Evolutionary conservation across 2,888 invertebrate genomes (phyloP).

Genomic region (Amiota mariae): DNA sequence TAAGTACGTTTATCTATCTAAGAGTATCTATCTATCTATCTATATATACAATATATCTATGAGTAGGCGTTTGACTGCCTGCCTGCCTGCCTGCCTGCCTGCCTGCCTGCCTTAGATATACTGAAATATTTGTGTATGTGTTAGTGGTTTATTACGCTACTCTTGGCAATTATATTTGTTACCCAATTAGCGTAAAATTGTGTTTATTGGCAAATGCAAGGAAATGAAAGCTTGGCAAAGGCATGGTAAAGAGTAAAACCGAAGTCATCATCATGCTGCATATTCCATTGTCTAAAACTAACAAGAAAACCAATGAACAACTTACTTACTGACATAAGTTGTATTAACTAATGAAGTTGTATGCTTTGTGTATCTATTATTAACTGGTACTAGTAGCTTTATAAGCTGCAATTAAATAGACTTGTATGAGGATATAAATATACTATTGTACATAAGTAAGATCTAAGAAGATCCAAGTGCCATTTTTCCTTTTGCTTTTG

Average conservation of each 20-base stretch:
- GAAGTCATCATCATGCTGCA: too few relatives aligned
- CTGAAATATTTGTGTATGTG: slow-evolving; percentile 37
- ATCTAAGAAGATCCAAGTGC: too few relatives aligned
- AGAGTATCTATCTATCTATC: background rate
- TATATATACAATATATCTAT: background rate
- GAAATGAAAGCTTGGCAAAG: too few relatives aligned
- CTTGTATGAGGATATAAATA: background rate
- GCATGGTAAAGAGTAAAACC: too few relatives aligned
- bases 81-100: too few relatives aligned
- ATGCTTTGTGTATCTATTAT: slow-evolving; percentile 30
- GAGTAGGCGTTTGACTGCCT: too few relatives aligned
- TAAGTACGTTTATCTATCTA: background rate
- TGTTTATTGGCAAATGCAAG: slow-evolving; percentile 63
- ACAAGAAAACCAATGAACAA: background rate
- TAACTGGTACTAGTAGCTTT: background rate
- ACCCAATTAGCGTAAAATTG: slow-evolving; percentile 70
- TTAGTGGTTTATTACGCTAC: slow-evolving; percentile 65
- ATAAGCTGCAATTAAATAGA: slow-evolving; percentile 2
- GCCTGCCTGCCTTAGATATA: background rate
- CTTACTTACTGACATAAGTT: slow-evolving; percentile 33
- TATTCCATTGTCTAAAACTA: too few relatives aligned
- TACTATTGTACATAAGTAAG: too few relatives aligned
- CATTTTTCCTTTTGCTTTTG: too few relatives aligned
- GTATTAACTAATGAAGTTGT: slow-evolving; percentile 67
- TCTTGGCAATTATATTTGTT: slow-evolving; percentile 71